Conservation (phyloP, 2,113 vertebrate species). For the Eulemur rufifrons region DNA sequence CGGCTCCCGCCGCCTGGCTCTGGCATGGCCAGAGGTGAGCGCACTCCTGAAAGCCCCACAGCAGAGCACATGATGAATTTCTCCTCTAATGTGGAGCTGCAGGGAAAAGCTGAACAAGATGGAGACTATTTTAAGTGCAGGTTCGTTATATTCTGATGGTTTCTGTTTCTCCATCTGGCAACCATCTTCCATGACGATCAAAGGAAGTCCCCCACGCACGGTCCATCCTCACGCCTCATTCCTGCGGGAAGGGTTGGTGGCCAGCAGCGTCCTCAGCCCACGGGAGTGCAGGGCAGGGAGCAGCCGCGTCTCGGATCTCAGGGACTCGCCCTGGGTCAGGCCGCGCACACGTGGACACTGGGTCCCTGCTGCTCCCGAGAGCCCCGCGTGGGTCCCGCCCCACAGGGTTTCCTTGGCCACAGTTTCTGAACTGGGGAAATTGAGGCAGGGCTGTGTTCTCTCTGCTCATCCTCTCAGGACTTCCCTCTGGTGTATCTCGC, state of each 20-base stretch:
- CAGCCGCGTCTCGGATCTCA: accelerated
- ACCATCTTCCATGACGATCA: slow-evolving; percentile 53
- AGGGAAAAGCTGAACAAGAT: slow-evolving; percentile 48
- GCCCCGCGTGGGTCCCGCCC: accelerated
- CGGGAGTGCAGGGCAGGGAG: accelerated
- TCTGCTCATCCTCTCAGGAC: accelerated
- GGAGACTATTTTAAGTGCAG: not conserved
- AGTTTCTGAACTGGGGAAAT: accelerated
- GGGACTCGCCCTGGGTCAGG: accelerated
- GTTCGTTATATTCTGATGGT: not conserved
- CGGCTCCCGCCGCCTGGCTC: not conserved
- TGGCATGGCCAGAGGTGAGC: not conserved
- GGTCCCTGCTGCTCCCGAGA: accelerated
- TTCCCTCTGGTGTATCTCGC: accelerated
- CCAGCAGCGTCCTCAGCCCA: not conserved
- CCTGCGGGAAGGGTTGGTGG: not conserved
- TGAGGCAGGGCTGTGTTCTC: accelerated
- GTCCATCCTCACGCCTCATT: not conserved
- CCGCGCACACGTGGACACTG: not conserved
- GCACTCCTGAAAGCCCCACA: not conserved
- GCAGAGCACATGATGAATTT: not conserved
- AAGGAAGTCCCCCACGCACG: not conserved
- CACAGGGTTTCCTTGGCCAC: accelerated
- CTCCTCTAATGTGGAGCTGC: not conserved
- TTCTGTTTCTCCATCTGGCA: slow-evolving; percentile 60